Percentiles rank a stretch among this genome's conserved stretches.
Conservation (phyloP, 2,888 invertebrate genomes). For the Leptura quadrifasciata region DNA sequence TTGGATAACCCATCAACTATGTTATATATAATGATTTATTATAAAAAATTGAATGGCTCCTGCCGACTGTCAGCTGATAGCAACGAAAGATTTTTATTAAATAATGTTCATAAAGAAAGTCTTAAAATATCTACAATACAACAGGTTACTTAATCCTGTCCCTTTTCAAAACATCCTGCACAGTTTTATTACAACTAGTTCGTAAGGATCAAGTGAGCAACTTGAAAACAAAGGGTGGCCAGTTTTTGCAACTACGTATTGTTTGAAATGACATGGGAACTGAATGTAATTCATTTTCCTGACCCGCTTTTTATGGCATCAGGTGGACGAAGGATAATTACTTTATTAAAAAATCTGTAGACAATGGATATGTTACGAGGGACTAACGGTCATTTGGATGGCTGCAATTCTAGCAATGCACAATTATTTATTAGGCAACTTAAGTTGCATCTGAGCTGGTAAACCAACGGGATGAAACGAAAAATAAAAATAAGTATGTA, state of each 20-base stretch:
- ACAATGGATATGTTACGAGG: slow-evolving; percentile 12
- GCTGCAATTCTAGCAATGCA: not conserved
- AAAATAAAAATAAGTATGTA: no score
- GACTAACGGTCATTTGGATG: slow-evolving; percentile 10
- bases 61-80: not conserved
- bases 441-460: no score
- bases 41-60: no score
- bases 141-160: slow-evolving; percentile 28
- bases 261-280: slow-evolving; percentile 54
- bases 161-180: slow-evolving; percentile 34
- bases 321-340: slow-evolving; percentile 44
- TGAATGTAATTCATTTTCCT: slow-evolving; percentile 48
- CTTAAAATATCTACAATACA: slow-evolving; percentile 6
- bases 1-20: no score
- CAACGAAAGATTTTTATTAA: not conserved
- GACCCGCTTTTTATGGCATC: slow-evolving; percentile 39
- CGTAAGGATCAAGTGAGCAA: slow-evolving; percentile 50
- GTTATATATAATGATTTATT: no score
- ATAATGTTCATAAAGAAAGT: not conserved
- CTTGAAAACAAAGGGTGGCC: slow-evolving; percentile 54
- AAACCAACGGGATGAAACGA: no score
- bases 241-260: slow-evolving; percentile 55
- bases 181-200: slow-evolving; percentile 45
- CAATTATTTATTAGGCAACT: no score
- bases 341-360: slow-evolving; percentile 34